These are phyloP conservation scores for Paguma larvata DNA, from an alignment of 2,797 vertebrate genomes.

Conservation along the genomic window DNA sequence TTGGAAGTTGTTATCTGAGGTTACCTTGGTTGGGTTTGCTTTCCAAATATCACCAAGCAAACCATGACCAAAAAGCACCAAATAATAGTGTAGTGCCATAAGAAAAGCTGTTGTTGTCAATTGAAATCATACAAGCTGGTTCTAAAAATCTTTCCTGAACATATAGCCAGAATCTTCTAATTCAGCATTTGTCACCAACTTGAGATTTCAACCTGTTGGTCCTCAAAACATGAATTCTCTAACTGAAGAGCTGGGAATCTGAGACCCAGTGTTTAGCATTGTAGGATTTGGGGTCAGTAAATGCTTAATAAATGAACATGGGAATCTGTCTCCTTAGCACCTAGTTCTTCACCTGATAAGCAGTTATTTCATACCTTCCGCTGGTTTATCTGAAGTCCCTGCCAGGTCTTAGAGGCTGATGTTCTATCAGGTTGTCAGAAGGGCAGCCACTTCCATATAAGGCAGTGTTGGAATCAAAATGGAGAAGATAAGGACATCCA, in stretches of 20 bases:
- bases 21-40: background rate
- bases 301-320: background rate
- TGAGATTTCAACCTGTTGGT: background rate
- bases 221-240: background rate
- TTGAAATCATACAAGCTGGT: background rate
- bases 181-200: no score
- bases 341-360: background rate
- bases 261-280: background rate
- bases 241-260: background rate
- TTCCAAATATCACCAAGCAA: background rate
- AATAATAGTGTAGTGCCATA: fast-evolving
- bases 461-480: background rate
- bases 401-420: background rate
- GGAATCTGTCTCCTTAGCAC: background rate
- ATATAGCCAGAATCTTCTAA: background rate
- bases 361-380: no score
- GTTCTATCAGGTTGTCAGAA: background rate
- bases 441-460: background rate
- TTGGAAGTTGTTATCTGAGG: background rate
- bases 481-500: no score
- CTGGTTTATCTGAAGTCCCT: background rate
- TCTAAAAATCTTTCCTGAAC: background rate
- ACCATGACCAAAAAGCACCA: background rate
- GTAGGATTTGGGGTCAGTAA: background rate
- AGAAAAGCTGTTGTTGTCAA: background rate